Conservation (phyloP, 2,797 vertebrate genomes). For the Phrynocephalus guinanensis region DNA sequence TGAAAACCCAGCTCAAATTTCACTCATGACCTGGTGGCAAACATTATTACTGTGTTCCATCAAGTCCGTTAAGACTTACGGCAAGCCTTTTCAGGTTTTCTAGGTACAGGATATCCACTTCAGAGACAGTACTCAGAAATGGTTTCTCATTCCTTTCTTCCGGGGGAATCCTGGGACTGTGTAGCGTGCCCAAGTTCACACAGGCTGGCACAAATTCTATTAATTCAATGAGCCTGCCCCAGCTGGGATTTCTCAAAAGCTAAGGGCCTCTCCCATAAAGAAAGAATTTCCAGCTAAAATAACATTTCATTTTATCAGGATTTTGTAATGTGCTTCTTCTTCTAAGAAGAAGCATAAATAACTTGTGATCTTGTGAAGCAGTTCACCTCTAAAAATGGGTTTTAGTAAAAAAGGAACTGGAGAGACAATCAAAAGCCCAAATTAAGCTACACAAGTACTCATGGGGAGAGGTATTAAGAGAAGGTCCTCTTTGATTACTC, state of each 20-base stretch:
- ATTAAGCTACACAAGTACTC: not conserved
- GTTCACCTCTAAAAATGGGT: not conserved
- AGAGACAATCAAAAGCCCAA: not conserved
- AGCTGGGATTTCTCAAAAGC: not conserved
- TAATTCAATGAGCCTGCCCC: too few species aligned
- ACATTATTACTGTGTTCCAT: not conserved
- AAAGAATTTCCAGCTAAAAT: not conserved
- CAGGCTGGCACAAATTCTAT: too few species aligned
- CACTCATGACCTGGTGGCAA: not conserved
- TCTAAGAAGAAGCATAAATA: not conserved
- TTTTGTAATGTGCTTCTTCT: not conserved
- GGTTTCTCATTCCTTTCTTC: too few species aligned
- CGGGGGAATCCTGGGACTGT: too few species aligned
- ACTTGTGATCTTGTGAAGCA: not conserved
- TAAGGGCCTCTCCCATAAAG: not conserved
- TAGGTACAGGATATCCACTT: too few species aligned
- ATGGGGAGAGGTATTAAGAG: fast-evolving
- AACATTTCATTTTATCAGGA: not conserved
- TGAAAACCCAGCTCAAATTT: not conserved
- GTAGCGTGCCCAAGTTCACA: too few species aligned
- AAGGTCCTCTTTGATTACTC: too few species aligned
- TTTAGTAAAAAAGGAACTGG: not conserved
- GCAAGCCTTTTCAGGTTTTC: too few species aligned
- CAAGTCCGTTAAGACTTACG: too few species aligned
- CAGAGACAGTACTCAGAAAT: too few species aligned